Evolutionary conservation across 2,113 vertebrate species (phyloP), one percentile per base, ranked within the genome.

Genomic region (Mastomys natalensis): DNA sequence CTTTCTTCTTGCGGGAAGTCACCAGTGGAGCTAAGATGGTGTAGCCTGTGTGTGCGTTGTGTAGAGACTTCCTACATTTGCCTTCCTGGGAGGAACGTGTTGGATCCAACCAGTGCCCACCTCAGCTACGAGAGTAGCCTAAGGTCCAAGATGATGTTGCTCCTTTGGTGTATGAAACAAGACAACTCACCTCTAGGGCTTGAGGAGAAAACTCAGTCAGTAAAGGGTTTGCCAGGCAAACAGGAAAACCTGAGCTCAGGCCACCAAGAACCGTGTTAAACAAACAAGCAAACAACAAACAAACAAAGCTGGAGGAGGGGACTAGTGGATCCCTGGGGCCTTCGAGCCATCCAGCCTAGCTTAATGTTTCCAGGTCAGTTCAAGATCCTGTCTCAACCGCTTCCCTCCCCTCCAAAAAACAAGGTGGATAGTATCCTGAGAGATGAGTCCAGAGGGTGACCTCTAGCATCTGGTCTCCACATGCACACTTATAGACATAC

Each of bases 141-240:
- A 22, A 10, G 37, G 17, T 26, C 78, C 62, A 11, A 1, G 8
- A 12, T 21, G 81, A 76, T n/a, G 34, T 22, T 34, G 62, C 43
- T 85, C 45, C 74, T n/a, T 90, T 77, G 53, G 74, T 5, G 51
- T 88, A 21, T 77, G 74, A 92, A 93, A 55, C 60, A 43, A 85
- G 95, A 76, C n/a, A 58, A 81, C 55, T 85, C 15, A 3, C 58
- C 64, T 62, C 96, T 84, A 43, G 70, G 29, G 60, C 40, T 55
- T 86, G 84, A 64, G 60, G 62, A 48, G 43, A 86, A 48, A 48
- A 22, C 29, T 86, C 60, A 85, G 11, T 40, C 2, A 29, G 43
- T 66, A 3, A 66, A 48, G 84, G 16, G 29, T 31, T 86, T 48
- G 34, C 9, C 11, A 8, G 37, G 26, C 60, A 45, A 37, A 31